phyloP scores from a whole-genome alignment of 2,888 invertebrate species.

The Pristionchus maxplancki region DNA sequence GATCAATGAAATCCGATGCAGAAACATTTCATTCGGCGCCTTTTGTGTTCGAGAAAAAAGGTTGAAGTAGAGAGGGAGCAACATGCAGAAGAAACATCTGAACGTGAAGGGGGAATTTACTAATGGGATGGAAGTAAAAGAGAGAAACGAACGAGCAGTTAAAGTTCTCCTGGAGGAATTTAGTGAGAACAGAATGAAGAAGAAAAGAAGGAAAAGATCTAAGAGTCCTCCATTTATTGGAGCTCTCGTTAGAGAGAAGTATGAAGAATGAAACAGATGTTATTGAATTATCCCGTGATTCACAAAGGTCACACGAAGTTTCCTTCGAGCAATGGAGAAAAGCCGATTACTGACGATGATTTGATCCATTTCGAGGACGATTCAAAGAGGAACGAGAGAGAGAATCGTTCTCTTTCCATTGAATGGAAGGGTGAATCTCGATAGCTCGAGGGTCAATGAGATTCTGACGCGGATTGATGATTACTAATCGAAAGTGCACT shows the following conservation, averaged over 20 bases:
- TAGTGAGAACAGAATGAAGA: background rate
- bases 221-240: background rate
- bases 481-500: background rate
- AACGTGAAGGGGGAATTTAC: background rate
- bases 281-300: constrained; percentile 41
- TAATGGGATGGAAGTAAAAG: constrained; percentile 13
- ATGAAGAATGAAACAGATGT: constrained; percentile 44
- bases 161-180: constrained; percentile 17
- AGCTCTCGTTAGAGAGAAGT: constrained; percentile 15
- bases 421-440: background rate
- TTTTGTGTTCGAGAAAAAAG: too few relatives aligned
- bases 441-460: background rate
- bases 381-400: background rate
- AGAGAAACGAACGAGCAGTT: background rate
- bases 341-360: constrained; percentile 4
- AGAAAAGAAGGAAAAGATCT: background rate
- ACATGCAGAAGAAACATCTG: background rate
- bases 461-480: background rate
- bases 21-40: too few relatives aligned
- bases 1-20: too few relatives aligned
- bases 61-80: background rate
- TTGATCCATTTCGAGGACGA: constrained; percentile 4
- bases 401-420: background rate
- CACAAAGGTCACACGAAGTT: constrained; percentile 17
- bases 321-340: background rate